phyloP scores from a whole-genome alignment of 2,113 vertebrate species.

The Calidris pugnax region DNA sequence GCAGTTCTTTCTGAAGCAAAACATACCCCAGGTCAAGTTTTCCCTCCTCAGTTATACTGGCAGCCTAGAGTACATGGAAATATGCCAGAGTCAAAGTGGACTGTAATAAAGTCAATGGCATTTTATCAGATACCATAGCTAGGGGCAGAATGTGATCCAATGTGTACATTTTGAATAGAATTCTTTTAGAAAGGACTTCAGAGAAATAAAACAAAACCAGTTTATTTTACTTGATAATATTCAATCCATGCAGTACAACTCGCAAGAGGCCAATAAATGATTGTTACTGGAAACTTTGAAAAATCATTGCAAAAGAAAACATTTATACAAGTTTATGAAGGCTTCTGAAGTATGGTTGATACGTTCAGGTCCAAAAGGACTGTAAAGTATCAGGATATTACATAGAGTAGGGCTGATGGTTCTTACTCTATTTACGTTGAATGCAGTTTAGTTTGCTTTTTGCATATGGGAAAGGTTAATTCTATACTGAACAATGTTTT shows the following conservation, averaged over 20 bases:
- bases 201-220: conserved; percentile 45
- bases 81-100: conserved; percentile 22
- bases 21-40: background rate
- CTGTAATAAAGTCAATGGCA: background rate
- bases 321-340: conserved; percentile 56
- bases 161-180: background rate
- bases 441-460: conserved; percentile 10
- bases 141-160: conserved; percentile 19
- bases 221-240: conserved; percentile 51
- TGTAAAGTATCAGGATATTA: conserved; percentile 58
- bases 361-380: conserved; percentile 28
- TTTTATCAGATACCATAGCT: conserved; percentile 49
- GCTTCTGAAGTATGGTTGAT: conserved; percentile 57
- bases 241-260: background rate
- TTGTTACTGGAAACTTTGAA: conserved; percentile 65
- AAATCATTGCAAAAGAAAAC: conserved; percentile 65
- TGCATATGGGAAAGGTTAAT: conserved; percentile 18
- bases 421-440: conserved; percentile 12
- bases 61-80: conserved; percentile 21
- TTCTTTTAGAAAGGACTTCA: conserved; percentile 35
- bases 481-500: conserved; percentile 21
- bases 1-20: conserved; percentile 69
- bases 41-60: background rate
- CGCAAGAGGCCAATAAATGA: conserved; percentile 35
- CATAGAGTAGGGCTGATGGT: background rate